Evolutionary conservation across 2,113 vertebrate genomes (phyloP), one percentile per base, ranked within the genome.

Genomic region (Picathartes gymnocephalus): DNA sequence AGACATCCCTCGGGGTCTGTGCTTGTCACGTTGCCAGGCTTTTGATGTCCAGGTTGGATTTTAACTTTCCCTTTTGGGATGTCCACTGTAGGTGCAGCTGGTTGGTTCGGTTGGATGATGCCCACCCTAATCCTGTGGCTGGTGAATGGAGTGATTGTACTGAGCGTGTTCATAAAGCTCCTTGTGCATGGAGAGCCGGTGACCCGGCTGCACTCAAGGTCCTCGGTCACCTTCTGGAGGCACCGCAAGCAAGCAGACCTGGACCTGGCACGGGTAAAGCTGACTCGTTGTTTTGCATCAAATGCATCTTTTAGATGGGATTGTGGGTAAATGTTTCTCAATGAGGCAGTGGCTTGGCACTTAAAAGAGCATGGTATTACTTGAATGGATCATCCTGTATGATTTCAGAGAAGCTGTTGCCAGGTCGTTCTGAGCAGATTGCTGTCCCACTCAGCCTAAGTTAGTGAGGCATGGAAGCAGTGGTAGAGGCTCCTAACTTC

Each of bases 231-330:
- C 2, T 99, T 99, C 97, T 99, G 99, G 99, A 99, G 99, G 78
- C 99, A 99, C 90, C 98, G 99, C 91, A 99, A 99, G 86, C 99
- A 99, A 76, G 99, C 99, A 0, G 99, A 99, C 95, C 93, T 99
- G 71, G 98, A 99, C 92, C 97, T 99, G 15, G 97, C 98, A 87
- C 97, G 99, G 97, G 99, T 99, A 96, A 92, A 96, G 10, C 12
- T 56, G 74, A 10, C 70, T 76, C 4, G 5, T 84, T 0, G 0
- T 48, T 88, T 64, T 50, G 19, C 14, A 58, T 86, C 15, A 37
- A 57, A 42, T 4, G 5, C 11, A 7, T 64, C 68, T 39, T 58
- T 31, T 44, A 18, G 58, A 35, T 83, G 11, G 18, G n/a, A 20
- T 4, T 47, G 31, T 39, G 20, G 16, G 35, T 54, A 37, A 44